Conservation (phyloP, 2,888 invertebrate genomes). For the Patella depressa region DNA sequence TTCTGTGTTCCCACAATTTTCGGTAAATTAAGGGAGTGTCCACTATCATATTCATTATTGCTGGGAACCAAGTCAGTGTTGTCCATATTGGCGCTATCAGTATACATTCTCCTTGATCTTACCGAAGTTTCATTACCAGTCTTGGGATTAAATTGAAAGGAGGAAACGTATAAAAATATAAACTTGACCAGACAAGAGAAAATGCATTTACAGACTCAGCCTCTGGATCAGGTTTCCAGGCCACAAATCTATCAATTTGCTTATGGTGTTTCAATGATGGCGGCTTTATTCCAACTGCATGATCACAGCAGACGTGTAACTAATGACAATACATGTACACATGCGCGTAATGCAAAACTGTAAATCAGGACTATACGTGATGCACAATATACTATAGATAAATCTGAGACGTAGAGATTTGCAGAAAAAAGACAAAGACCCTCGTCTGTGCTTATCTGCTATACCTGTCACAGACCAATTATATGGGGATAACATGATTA, state of each 20-base stretch:
- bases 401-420: not conserved
- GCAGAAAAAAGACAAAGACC: not conserved
- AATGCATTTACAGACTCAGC: constrained; percentile 25
- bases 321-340: too few species aligned
- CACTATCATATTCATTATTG: constrained; percentile 5
- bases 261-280: too few species aligned
- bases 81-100: constrained; percentile 20
- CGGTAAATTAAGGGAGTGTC: constrained; percentile 10
- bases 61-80: constrained; percentile 19
- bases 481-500: not conserved
- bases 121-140: constrained; percentile 14
- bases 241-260: constrained; percentile 13
- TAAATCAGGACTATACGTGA: too few species aligned
- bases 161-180: constrained; percentile 24
- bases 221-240: constrained; percentile 22
- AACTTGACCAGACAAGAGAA: constrained; percentile 10
- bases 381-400: too few species aligned
- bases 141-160: constrained; percentile 21
- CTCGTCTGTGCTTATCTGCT: not conserved
- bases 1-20: not conserved
- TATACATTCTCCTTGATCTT: constrained; percentile 10
- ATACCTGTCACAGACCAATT: not conserved
- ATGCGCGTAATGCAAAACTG: too few species aligned
- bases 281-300: too few species aligned
- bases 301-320: too few species aligned